Percentiles rank a stretch among this genome's conserved stretches.
Conservation (phyloP, 2,113 vertebrate genomes). For the Crypturellus undulatus region DNA sequence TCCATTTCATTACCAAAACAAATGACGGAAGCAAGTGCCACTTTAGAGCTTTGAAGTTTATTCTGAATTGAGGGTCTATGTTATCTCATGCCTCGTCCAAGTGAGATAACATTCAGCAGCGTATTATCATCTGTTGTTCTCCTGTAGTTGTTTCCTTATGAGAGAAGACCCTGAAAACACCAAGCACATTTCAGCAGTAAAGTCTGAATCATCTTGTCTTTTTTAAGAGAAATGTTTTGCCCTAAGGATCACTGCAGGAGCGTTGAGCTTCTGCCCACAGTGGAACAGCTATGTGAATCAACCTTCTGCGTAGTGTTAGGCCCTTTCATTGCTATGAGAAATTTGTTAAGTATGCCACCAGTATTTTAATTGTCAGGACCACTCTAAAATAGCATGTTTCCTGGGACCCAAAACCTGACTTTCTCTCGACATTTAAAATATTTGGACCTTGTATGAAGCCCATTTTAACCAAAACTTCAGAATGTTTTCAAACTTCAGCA, state of each 20-base stretch:
- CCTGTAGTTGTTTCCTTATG: neutral
- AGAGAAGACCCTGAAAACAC: neutral
- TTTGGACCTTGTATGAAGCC: neutral
- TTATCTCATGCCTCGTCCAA: neutral
- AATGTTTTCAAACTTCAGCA: neutral
- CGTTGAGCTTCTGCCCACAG: neutral
- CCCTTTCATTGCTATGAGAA: neutral
- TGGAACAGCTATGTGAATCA: neutral
- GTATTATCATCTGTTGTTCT: neutral
- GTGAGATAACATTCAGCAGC: neutral
- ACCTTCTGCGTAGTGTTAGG: neutral
- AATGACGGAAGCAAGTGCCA: neutral
- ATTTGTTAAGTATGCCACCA: neutral
- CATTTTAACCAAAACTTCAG: neutral
- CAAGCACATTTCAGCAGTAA: neutral
- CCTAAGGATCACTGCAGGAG: neutral
- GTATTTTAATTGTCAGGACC: neutral
- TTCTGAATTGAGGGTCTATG: fast-evolving
- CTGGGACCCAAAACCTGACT: neutral
- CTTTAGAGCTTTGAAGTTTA: neutral
- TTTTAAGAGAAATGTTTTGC: neutral
- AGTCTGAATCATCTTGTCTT: neutral
- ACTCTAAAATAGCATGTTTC: neutral
- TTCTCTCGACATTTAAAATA: neutral
- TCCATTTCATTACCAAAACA: neutral